These are phyloP conservation scores for Trichosurus vulpecula DNA, from an alignment of 2,797 vertebrate species.

Conservation along the genomic window DNA sequence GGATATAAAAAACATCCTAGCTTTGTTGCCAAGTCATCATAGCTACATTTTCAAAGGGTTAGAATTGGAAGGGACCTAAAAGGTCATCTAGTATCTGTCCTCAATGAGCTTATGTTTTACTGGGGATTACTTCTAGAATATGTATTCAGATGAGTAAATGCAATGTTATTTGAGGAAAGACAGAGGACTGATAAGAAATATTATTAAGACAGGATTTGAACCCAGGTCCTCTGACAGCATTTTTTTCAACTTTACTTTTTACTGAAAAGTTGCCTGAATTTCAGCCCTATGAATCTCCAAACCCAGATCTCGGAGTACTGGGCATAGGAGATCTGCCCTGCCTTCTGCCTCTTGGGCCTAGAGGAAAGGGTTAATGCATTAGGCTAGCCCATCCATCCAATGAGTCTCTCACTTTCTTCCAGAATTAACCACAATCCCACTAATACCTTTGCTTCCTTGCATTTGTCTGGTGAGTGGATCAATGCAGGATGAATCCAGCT, in stretches of 20 bases:
- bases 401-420: constrained; percentile 73
- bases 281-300: background rate
- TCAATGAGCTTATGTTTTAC: background rate
- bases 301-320: background rate
- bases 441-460: constrained; percentile 72
- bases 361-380: constrained; percentile 47
- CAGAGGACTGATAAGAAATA: background rate
- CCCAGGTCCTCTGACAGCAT: background rate
- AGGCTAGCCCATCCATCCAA: constrained; percentile 69
- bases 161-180: background rate
- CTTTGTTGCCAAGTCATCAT: background rate
- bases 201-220: background rate
- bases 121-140: background rate
- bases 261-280: background rate
- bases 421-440: constrained; percentile 68
- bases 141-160: background rate
- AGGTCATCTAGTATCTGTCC: background rate
- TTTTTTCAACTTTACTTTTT: background rate
- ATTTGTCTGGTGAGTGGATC: constrained; percentile 61
- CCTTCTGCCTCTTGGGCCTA: background rate
- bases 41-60: background rate
- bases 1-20: background rate
- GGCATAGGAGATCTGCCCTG: background rate
- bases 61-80: background rate
- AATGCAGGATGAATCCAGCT: constrained; percentile 53